Evolutionary conservation across 2,113 vertebrate genomes (phyloP).

Genomic region (Copsychus sechellarum): DNA sequence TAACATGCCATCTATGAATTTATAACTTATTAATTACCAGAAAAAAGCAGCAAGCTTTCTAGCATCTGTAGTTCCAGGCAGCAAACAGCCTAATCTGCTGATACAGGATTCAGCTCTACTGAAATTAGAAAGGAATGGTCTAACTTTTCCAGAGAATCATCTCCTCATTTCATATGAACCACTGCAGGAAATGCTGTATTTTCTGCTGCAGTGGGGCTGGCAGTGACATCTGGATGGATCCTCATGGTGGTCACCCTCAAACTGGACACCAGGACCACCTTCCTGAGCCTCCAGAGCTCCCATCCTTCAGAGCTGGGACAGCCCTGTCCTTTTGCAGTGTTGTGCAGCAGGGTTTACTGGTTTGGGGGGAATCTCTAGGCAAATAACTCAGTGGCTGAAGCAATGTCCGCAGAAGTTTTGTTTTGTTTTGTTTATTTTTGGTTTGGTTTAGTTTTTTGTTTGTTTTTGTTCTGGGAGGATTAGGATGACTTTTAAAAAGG

Average conservation of each 20-base stretch:
- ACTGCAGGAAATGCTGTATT: background rate
- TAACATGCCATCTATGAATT: background rate
- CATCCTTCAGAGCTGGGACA: background rate
- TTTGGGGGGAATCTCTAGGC: background rate
- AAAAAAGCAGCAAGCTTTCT: background rate
- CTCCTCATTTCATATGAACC: background rate
- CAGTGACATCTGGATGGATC: background rate
- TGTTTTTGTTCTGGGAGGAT: background rate
- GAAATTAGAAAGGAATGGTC: background rate
- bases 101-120: background rate
- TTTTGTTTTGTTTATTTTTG: background rate
- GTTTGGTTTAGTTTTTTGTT: too few relatives aligned
- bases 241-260: background rate
- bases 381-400: background rate
- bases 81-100: background rate
- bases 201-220: background rate
- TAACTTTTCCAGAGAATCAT: background rate
- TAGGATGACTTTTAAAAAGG: background rate
- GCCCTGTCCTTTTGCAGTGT: background rate
- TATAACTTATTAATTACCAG: background rate
- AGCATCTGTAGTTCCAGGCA: background rate
- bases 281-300: too few relatives aligned
- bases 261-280: background rate
- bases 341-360: background rate
- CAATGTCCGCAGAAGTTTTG: background rate